Conservation (phyloP, 2,888 invertebrate species). For the Eilema depressum region DNA sequence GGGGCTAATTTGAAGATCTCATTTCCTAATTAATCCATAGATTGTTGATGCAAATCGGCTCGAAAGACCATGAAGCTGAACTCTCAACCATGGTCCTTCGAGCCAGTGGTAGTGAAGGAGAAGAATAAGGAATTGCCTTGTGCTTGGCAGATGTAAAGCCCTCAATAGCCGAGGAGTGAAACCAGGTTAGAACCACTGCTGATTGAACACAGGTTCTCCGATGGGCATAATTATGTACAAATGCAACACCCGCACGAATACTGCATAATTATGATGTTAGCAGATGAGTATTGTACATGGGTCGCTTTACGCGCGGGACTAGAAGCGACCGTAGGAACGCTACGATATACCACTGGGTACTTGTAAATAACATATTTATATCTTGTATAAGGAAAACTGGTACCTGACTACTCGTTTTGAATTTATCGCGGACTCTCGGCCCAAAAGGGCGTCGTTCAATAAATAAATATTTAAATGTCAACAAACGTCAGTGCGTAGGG, state of each 20-base stretch:
- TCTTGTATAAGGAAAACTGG: conserved; percentile 8
- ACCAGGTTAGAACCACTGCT: no score
- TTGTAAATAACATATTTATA: conserved; percentile 23
- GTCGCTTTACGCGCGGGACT: conserved; percentile 65
- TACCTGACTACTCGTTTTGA: background rate
- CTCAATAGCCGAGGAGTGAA: no score
- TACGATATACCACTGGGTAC: conserved; percentile 25
- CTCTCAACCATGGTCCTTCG: background rate
- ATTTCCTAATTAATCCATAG: no score
- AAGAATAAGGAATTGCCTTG: no score
- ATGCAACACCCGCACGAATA: conserved; percentile 18
- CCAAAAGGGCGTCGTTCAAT: background rate
- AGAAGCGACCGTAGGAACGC: conserved; percentile 50
- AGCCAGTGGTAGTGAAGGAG: no score
- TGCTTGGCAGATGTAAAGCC: no score
- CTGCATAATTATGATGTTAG: conserved; percentile 20
- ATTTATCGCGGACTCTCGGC: background rate
- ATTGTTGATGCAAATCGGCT: background rate
- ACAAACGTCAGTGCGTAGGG: conserved; percentile 11
- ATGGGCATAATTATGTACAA: conserved; percentile 5
- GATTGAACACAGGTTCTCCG: background rate
- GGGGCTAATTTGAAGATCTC: no score
- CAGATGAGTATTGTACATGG: conserved; percentile 40
- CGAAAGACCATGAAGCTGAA: background rate
- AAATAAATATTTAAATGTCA: conserved; percentile 1